Evolutionary conservation across 2,888 invertebrate species (phyloP).

Genomic region (Sphaerophoria rueppellii): DNA sequence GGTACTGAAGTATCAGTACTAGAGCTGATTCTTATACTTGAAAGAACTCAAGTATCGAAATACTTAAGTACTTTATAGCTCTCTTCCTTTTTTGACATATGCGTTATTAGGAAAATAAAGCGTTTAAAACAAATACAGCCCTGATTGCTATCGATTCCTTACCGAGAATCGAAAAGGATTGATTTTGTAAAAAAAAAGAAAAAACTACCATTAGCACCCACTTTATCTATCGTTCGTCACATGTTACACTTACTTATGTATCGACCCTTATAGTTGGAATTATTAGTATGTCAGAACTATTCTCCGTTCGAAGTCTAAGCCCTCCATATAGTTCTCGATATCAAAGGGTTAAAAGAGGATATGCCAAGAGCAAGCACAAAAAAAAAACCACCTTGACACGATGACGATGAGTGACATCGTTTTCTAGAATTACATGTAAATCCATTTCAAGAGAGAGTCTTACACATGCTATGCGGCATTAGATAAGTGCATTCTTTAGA

Average conservation of each 20-base stretch:
- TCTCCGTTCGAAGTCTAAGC: not conserved
- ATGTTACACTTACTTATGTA: constrained; percentile 46
- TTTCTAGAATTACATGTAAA: constrained; percentile 40
- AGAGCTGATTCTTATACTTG: too few relatives aligned
- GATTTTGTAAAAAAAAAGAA: constrained; percentile 11
- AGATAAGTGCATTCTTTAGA: constrained; percentile 65
- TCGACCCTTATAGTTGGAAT: constrained; percentile 53
- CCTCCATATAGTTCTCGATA: constrained; percentile 24
- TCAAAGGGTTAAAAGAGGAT: constrained; percentile 13
- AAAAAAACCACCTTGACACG: constrained; percentile 25
- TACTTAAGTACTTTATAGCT: too few relatives aligned
- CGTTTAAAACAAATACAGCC: not conserved
- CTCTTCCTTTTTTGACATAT: too few relatives aligned
- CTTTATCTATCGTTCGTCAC: constrained; percentile 52
- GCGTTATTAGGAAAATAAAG: too few relatives aligned
- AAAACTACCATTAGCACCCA: constrained; percentile 60
- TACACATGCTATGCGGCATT: constrained; percentile 49
- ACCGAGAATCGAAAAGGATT: constrained; percentile 49
- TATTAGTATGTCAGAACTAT: constrained; percentile 23
- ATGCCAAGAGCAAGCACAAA: constrained; percentile 26
- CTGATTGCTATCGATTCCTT: not conserved
- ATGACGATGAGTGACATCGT: constrained; percentile 42
- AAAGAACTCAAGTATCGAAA: too few relatives aligned
- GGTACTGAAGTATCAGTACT: too few relatives aligned
- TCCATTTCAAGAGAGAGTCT: constrained; percentile 39